Conservation (phyloP, 1,140 invertebrate species). For the Zophobas atratus region DNA sequence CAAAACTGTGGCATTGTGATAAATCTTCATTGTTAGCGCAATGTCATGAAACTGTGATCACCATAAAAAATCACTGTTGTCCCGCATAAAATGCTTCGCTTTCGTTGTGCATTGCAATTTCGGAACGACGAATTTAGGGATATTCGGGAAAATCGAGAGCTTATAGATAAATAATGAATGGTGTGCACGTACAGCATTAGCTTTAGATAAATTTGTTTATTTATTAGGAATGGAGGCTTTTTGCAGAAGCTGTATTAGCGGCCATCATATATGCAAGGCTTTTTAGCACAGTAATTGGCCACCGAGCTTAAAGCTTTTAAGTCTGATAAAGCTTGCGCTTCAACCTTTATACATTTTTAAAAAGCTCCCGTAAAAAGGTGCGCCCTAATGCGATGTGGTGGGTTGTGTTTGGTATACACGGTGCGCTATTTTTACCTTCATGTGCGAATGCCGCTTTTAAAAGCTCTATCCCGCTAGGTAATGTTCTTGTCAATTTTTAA, state of each 20-base stretch:
- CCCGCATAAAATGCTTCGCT: not conserved
- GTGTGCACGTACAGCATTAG: conserved; percentile 29
- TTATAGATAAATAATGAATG: conserved; percentile 14
- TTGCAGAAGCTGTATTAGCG: conserved; percentile 43
- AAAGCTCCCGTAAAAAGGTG: conserved; percentile 61
- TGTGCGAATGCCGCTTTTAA: conserved; percentile 38
- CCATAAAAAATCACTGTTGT: too few relatives aligned
- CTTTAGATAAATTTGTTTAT: conserved; percentile 48
- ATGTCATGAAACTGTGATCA: too few relatives aligned
- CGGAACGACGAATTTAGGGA: conserved; percentile 13
- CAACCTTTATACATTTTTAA: conserved; percentile 67
- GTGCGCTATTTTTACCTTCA: conserved; percentile 36
- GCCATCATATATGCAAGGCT: conserved; percentile 62
- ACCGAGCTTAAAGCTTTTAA: conserved; percentile 66
- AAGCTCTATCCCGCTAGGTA: conserved; percentile 27
- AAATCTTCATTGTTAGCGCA: too few relatives aligned
- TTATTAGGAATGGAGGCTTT: conserved; percentile 50
- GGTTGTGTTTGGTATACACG: conserved; percentile 40
- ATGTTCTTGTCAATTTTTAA: conserved; percentile 33
- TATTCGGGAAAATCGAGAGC: conserved; percentile 34
- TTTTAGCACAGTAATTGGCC: conserved; percentile 66
- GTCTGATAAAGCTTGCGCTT: conserved; percentile 63
- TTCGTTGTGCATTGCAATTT: conserved; percentile 4
- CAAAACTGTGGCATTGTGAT: too few relatives aligned
- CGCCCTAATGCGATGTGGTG: conserved; percentile 54